Conservation (phyloP, 2,888 invertebrate species). For the Linnaemya tessellans region DNA sequence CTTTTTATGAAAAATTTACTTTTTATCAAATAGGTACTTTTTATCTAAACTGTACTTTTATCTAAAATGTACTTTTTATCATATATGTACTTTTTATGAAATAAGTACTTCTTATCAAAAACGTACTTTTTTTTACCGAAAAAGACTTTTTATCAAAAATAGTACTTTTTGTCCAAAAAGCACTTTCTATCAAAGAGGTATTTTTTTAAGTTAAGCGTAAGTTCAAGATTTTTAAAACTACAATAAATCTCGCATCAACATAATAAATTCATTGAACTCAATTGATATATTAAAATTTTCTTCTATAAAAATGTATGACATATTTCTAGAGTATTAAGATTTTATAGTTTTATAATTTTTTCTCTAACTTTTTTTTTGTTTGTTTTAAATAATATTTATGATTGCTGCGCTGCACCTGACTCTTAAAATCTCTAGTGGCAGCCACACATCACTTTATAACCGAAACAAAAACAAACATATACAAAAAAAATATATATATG, state of each 20-base stretch:
- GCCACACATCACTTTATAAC: conserved; percentile 40
- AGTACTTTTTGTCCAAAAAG: background rate
- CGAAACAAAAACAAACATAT: conserved; percentile 18
- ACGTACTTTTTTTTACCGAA: background rate
- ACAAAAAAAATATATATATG: background rate
- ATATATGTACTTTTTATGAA: background rate
- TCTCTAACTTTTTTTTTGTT: background rate
- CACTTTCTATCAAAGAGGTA: background rate
- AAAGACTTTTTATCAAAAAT: background rate
- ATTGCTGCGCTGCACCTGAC: conserved; percentile 49
- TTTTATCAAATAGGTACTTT: background rate
- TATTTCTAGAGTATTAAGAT: conserved; percentile 31
- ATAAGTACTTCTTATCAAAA: background rate
- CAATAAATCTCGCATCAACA: background rate
- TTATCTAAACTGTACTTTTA: background rate
- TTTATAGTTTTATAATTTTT: conserved; percentile 12
- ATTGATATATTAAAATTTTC: conserved; percentile 5
- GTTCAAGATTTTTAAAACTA: background rate
- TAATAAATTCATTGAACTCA: background rate
- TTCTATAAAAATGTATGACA: conserved; percentile 33
- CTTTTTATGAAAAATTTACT: background rate
- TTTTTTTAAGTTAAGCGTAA: too few species aligned
- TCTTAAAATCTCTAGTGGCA: conserved; percentile 54
- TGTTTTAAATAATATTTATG: conserved; percentile 43
- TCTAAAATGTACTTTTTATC: background rate